phyloP scores from a whole-genome alignment of 2,797 vertebrate species.

The Acanthurus tractus region DNA sequence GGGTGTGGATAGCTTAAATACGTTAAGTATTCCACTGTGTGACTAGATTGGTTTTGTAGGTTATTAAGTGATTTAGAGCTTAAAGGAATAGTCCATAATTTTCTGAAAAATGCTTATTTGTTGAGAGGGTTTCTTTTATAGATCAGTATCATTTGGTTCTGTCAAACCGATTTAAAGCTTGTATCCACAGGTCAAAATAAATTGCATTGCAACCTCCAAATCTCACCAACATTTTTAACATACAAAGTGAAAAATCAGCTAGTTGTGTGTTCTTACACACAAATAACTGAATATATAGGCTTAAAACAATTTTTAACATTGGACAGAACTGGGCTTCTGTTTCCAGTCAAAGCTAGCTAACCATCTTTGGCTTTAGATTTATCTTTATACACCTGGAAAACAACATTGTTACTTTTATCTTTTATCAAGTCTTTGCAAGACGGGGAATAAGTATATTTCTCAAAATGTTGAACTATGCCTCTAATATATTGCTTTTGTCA shows the following conservation, averaged over 20 bases:
- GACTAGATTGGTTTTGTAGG: background rate
- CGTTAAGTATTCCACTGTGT: background rate
- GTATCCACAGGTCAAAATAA: background rate
- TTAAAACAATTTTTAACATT: background rate
- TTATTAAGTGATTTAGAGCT: too few species aligned
- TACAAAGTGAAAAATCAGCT: background rate
- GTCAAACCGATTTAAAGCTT: background rate
- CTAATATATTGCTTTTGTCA: constrained; percentile 7
- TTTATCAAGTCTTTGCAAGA: background rate
- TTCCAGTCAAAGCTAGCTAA: background rate
- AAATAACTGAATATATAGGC: background rate
- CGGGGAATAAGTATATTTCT: background rate
- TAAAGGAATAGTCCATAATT: constrained; percentile 19
- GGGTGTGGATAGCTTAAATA: background rate
- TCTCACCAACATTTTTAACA: background rate
- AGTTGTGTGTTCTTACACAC: background rate
- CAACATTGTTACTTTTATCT: background rate
- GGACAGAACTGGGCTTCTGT: background rate
- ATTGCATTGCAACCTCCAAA: background rate
- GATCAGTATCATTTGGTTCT: background rate
- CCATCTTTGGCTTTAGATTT: background rate
- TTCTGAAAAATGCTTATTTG: background rate
- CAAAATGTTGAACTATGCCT: background rate
- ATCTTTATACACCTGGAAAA: background rate
- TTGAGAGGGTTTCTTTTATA: background rate